phyloP scores from a whole-genome alignment of 2,113 vertebrate species.

The Pelvicachromis taeniatus region DNA sequence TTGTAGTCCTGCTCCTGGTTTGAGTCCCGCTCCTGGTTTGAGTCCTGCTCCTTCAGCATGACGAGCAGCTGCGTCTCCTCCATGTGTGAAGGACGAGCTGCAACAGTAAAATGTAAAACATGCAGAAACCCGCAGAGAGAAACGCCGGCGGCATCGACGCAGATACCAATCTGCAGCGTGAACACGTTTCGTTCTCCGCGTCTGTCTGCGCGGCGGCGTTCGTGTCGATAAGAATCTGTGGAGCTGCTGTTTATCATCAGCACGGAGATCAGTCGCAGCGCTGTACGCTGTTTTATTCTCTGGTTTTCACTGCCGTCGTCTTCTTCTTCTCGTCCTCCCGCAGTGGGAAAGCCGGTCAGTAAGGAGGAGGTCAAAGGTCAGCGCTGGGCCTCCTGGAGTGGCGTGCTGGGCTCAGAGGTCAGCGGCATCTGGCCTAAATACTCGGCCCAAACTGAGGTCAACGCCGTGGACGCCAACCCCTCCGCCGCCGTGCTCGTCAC shows the following conservation, averaged over 20 bases:
- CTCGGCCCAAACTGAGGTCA: constrained; percentile 80
- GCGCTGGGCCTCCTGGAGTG: constrained; percentile 90
- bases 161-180: neutral
- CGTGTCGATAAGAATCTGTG: neutral
- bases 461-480: constrained; percentile 91
- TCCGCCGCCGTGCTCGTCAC: constrained; percentile 81
- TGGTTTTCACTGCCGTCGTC: neutral
- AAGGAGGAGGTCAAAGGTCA: constrained; percentile 91
- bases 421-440: constrained; percentile 95
- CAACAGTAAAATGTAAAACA: neutral
- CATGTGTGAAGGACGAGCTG: neutral
- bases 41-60: no score
- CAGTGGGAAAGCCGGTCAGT: constrained; percentile 84
- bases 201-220: neutral
- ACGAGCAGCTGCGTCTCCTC: neutral
- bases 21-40: no score
- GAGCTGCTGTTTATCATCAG: neutral
- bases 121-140: neutral
- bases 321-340: neutral
- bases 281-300: neutral
- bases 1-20: no score
- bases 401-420: constrained; percentile 89
- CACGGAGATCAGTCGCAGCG: neutral
- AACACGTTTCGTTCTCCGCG: neutral
- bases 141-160: neutral